Conservation (phyloP, 1,140 invertebrate species). For the Danaus melanippus region DNA sequence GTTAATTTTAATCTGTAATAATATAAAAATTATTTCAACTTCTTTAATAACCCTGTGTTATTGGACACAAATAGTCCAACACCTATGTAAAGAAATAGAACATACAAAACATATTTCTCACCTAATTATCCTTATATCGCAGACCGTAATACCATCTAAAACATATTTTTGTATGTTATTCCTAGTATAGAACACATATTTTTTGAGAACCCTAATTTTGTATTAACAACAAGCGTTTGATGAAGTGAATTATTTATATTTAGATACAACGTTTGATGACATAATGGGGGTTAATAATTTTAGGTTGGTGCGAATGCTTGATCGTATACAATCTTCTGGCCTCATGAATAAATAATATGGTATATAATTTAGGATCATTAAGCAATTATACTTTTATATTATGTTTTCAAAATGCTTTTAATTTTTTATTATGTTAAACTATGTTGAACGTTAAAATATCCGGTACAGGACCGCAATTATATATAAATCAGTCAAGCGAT, state of each 20-base stretch:
- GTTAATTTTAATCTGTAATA: too few species aligned
- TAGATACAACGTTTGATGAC: constrained; percentile 47
- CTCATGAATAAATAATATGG: constrained; percentile 68
- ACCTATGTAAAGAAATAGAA: too few species aligned
- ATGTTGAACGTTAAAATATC: constrained; percentile 50
- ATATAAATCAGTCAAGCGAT: constrained; percentile 53
- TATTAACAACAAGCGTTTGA: too few species aligned
- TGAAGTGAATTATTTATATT: constrained; percentile 20
- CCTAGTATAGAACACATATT: too few species aligned
- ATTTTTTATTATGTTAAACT: constrained; percentile 69
- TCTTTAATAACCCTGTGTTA: too few species aligned
- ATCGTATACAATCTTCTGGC: constrained; percentile 30
- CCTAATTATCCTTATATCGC: too few species aligned
- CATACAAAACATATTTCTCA: too few species aligned
- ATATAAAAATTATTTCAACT: too few species aligned
- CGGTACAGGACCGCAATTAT: constrained; percentile 47
- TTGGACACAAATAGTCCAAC: too few species aligned
- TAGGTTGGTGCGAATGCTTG: constrained; percentile 45
- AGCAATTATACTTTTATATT: constrained; percentile 65
- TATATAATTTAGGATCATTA: constrained; percentile 65
- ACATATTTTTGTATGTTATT: too few species aligned
- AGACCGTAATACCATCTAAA: too few species aligned
- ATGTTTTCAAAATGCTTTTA: constrained; percentile 68
- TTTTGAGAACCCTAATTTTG: too few species aligned
- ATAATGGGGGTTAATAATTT: constrained; percentile 64